phyloP scores from a whole-genome alignment of 2,113 vertebrate species.

The Nannobrachium achirus region DNA sequence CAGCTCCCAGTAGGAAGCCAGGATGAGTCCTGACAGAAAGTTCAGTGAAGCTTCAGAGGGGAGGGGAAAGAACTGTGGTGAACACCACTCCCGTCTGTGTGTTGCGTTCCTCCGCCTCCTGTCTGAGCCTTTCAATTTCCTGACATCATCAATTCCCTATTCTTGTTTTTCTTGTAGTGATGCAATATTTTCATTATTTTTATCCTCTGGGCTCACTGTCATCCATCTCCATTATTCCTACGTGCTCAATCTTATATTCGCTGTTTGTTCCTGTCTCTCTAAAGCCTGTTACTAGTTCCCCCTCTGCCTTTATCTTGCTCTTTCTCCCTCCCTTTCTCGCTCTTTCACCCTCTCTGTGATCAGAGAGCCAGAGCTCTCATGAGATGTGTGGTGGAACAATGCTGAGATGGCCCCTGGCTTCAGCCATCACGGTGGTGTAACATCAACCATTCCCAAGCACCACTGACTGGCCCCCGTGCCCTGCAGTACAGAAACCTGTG shows the following conservation, averaged over 20 bases:
- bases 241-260: slow-evolving; percentile 15
- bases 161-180: not conserved
- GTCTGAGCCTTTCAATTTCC: slow-evolving; percentile 23
- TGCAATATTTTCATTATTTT: not conserved
- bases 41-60: no score
- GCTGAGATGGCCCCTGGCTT: slow-evolving; percentile 24
- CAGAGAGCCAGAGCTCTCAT: slow-evolving; percentile 26
- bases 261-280: not conserved
- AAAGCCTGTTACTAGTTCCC: no score
- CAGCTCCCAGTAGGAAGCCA: not conserved
- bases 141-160: slow-evolving; percentile 46
- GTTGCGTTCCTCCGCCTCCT: slow-evolving; percentile 6
- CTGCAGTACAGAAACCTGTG: slow-evolving; percentile 43
- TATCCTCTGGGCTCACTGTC: slow-evolving; percentile 29
- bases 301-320: slow-evolving; percentile 46
- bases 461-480: slow-evolving; percentile 33
- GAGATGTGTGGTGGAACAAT: slow-evolving; percentile 39
- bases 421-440: slow-evolving; percentile 64
- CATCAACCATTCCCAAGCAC: slow-evolving; percentile 51
- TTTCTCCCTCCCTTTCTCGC: not conserved
- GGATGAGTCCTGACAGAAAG: not conserved
- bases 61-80: no score
- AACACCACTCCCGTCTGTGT: not conserved
- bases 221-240: slow-evolving; percentile 45
- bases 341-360: slow-evolving; percentile 37